Evolutionary conservation across 2,797 vertebrate genomes (phyloP).

Genomic region (Pipistrellus nathusii): DNA sequence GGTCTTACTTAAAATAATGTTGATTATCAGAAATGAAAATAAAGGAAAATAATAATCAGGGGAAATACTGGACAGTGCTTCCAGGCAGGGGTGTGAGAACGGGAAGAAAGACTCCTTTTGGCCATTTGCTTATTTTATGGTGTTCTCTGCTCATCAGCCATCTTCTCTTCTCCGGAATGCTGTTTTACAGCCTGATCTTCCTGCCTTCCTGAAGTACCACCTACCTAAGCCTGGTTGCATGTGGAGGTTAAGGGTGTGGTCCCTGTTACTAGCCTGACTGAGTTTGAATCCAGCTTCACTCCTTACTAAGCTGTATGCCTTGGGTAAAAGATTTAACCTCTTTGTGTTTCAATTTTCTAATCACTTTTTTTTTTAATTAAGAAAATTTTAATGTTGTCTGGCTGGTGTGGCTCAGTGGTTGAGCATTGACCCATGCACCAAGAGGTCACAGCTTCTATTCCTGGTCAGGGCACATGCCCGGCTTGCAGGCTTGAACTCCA

Average conservation of each 20-base stretch:
- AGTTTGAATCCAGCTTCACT: background rate
- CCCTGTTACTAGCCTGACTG: background rate
- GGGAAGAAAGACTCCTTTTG: background rate
- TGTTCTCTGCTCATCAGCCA: background rate
- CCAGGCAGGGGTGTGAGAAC: background rate
- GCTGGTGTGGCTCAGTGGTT: background rate
- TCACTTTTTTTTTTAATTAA: background rate
- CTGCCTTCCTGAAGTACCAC: background rate
- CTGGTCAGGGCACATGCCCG: background rate
- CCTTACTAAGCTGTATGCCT: background rate
- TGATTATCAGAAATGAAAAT: constrained; percentile 48
- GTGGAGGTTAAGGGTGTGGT: background rate
- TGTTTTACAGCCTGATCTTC: background rate
- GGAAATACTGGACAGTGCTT: background rate
- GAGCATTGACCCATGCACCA: background rate
- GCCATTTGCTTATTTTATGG: background rate
- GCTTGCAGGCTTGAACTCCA: background rate
- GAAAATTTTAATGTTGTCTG: background rate
- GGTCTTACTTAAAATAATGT: constrained; percentile 20
- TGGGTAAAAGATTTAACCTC: background rate
- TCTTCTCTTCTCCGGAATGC: background rate
- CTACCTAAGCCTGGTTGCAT: background rate
- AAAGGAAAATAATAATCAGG: constrained; percentile 22
- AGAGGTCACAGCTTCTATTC: background rate
- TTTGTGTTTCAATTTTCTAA: background rate